These are phyloP conservation scores for Passer domesticus DNA, from an alignment of 2,113 vertebrate species.

Conservation along the genomic window DNA sequence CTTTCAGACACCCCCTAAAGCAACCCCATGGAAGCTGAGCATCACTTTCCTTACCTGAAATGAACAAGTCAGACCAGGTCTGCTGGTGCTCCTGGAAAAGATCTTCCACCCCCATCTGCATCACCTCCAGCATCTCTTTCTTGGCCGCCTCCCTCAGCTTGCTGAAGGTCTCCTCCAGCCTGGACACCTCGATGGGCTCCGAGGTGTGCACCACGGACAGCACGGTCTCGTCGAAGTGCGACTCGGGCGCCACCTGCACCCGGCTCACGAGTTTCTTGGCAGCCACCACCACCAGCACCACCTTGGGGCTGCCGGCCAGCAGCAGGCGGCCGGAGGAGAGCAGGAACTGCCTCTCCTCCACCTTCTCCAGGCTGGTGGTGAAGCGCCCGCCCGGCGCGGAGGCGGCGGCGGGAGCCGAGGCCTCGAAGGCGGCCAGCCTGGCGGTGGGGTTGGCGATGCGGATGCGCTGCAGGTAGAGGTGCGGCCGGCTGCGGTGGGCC, in stretches of 20 bases:
- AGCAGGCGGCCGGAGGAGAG: constrained; percentile 83
- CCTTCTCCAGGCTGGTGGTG: constrained; percentile 80
- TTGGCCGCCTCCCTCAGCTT: constrained; percentile 82
- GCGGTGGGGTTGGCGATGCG: constrained; percentile 88
- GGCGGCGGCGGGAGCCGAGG: constrained; percentile 22
- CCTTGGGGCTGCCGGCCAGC: constrained; percentile 70
- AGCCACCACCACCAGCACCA: constrained; percentile 86
- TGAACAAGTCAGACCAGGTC: constrained; percentile 93
- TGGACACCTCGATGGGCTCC: constrained; percentile 72
- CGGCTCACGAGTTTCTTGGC: constrained; percentile 80
- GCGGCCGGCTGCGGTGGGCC: constrained; percentile 87
- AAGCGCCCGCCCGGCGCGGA: constrained; percentile 73
- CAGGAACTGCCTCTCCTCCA: constrained; percentile 84
- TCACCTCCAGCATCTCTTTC: constrained; percentile 87
- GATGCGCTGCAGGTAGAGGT: constrained; percentile 88
- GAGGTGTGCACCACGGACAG: constrained; percentile 87
- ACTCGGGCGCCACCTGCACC: constrained; percentile 85
- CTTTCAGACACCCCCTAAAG: neutral
- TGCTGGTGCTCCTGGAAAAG: constrained; percentile 87
- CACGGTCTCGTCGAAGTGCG: constrained; percentile 83
- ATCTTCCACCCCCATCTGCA: constrained; percentile 79
- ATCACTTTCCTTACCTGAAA: constrained; percentile 80
- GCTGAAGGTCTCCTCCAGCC: constrained; percentile 82
- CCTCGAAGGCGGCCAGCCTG: constrained; percentile 75
- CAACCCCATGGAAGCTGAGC: accelerated